Evolutionary conservation across 2,797 vertebrate genomes (phyloP), one percentile per base, ranked within the genome.

Genomic region (Diplodus puntazzo): DNA sequence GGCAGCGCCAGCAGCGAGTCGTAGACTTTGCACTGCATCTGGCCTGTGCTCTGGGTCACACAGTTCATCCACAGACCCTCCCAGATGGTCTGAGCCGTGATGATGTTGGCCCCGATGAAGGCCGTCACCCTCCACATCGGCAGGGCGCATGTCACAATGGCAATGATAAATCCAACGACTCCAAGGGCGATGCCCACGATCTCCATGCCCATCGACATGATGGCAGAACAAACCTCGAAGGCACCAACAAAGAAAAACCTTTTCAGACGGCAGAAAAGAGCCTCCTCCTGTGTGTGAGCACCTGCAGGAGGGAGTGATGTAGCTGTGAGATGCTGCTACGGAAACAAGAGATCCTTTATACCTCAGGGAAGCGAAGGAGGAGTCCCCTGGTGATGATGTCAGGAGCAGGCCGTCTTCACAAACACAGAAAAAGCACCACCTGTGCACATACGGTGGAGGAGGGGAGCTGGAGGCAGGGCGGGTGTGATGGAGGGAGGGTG

Each of bases 131-230:
- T 95, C 98, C 98, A 99, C 97, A 96, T 98, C 2, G 98, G 98
- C 76, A 99, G 65, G 0, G 95, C 96, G 0, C 97, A 98, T 21
- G 95, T 87, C 54, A 99, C 67, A 49, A 98, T 97, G 42, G 95
- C 81, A 64, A 97, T 89, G 73, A 98, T 70, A 92, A 97, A 97
- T 27, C 98, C 98, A 50, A 98, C 2, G 69, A 95, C 70, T 0
- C 96, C 95, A 45, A 99, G 91, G 84, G 95, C 72, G 27, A 97
- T 95, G 57, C 97, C 98, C 3, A 96, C 90, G 0, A 99, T 96
- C 95, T 99, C 97, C 95, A 98, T 76, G 45, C 97, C 97, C 96
- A 98, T 98, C 34, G 98, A 99, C 98, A 99, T 99, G 73, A 30
- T 34, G 50, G 53, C 12, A 5, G 11, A 72, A 16, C 12, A 0